Base-by-base conservation (phyloP, 2,113 vertebrate species). In the Sigmodon hispidus region DNA sequence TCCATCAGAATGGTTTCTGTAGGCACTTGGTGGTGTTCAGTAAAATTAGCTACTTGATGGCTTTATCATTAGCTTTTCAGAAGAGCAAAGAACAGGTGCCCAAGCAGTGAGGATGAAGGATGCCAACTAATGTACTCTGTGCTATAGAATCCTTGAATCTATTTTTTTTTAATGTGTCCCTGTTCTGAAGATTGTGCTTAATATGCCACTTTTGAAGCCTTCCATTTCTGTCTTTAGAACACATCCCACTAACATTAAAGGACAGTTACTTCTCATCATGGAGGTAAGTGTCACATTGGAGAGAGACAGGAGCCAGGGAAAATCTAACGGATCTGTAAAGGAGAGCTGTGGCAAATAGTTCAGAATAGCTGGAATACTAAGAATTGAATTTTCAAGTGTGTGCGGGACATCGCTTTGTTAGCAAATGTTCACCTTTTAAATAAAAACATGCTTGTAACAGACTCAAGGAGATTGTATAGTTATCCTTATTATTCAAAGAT, bases 401-500 rank as follows among this genome's bases (percentile, higher is more conserved):
- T 61, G 95, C 87, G 94, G 31, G 12, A 73, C n/a, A 12, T 52
- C 1, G 19, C 84, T 73, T 55, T 21, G 11, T 21, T 43, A 55
- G 85, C 34, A 70, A n/a, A 88, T 45, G 36, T 52, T 88, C n/a
- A 94, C 90, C 94, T 97, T 98, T 98, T 95, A 98, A 98, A 89
- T 96, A 97, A 98, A 98, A 98, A 98, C 92, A 91, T 92, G 96
- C 93, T 96, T 98, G 89, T 98, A 98, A 97, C 79, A 97, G 96
- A 93, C 67, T 83, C 83, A 97, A 76, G 90, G 96, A 98, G 97
- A 98, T 96, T 97, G 97, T 97, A 89, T 85, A 96, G 95, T 97
- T 97, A 97, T 96, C 70, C 92, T 93, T 90, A 92, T 97, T 98
- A 97, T 97, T 97, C 97, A 97, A 98, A 97, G 83, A 96, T 97